These are phyloP conservation scores for Lasioglossum leucozonium DNA, from an alignment of 2,888 invertebrate species.

Conservation along the genomic window DNA sequence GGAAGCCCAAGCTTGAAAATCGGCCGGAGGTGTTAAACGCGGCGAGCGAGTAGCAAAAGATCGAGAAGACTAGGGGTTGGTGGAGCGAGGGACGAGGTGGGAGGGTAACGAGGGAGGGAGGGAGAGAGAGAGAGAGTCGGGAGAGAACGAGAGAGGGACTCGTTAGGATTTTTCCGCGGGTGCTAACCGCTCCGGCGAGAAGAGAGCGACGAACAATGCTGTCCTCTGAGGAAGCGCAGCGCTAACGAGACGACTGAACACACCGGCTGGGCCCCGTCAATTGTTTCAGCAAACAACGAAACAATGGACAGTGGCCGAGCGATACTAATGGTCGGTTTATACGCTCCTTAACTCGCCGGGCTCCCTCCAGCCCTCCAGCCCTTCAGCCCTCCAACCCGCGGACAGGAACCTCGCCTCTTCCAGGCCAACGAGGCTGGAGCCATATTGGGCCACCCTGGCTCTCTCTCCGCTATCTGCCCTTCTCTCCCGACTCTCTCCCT, in stretches of 20 bases:
- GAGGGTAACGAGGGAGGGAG: constrained; percentile 1
- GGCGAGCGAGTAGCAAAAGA: constrained; percentile 16
- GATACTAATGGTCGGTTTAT: constrained; percentile 82
- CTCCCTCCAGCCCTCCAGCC: constrained; percentile 47
- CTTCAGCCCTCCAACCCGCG: constrained; percentile 1
- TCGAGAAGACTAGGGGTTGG: constrained; percentile 14
- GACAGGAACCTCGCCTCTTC: constrained; percentile 41
- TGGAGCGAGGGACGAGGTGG: not conserved
- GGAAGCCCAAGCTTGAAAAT: constrained; percentile 43
- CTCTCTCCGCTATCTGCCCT: constrained; percentile 35
- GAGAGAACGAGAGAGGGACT: constrained; percentile 64
- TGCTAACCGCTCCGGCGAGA: constrained; percentile 79
- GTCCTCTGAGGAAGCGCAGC: constrained; percentile 75
- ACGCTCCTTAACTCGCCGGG: constrained; percentile 76
- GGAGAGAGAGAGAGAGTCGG: not conserved
- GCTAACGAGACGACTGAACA: constrained; percentile 82
- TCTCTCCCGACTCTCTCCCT: not conserved
- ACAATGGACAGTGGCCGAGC: constrained; percentile 80
- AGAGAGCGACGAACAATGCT: constrained; percentile 77
- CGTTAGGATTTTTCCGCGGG: constrained; percentile 84
- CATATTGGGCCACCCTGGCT: constrained; percentile 66
- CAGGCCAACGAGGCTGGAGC: constrained; percentile 48
- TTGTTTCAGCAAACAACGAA: constrained; percentile 82
- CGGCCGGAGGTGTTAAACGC: constrained; percentile 72
- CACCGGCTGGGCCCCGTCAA: constrained; percentile 82